Base-by-base conservation (phyloP, 2,797 vertebrate genomes). In the Sciurus vulgaris region DNA sequence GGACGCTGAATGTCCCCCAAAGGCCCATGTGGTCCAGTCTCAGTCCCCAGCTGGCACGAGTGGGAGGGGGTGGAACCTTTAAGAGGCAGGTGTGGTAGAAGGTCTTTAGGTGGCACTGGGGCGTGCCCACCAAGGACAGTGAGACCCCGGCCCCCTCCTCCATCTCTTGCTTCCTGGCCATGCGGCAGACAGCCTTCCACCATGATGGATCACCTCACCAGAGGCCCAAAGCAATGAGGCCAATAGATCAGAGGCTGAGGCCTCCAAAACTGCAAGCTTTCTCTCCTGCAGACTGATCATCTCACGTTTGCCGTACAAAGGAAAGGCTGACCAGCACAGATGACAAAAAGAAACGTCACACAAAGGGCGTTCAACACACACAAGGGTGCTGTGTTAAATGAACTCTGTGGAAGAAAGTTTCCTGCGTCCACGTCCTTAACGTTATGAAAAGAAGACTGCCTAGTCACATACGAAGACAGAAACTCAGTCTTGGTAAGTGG, bases 311-410 rank as follows among this genome's bases (percentile, higher is more conserved):
- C 26, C 17, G 17, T 7, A 35, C 15, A 49, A 14, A 41, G 13
- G 56, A 33, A 87, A 22, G 41, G 28, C 51, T 38, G 30, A 79
- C 65, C 33, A n/a, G 65, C 33, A 67, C 30, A 67, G 63, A 26
- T 1, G 44, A 6, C 41, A 49, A 33, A 15, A 10, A 17, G 54
- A 28, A 20, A 9, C 0, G 0, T n/a, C 9, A 56, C 3, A 7
- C 11, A 12, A 20, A 87, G n/a, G 30, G 20, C 67, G 15, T 30
- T 76, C 2, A 4, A 18, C 54, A 51, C 72, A 5, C 0, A 26
- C 0, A 3, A 28, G 26, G 8, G 28, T 54, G 4, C 2, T 14
- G 28, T 4, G 26, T 24, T 11, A 70, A 74, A 74, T 38, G 74
- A 28, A 72, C 41, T 0, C 0, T 0, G 11, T 30, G n/a, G 56